Conservation (phyloP, 2,797 vertebrate genomes). For the Parauchenoglanis ngamensis region DNA sequence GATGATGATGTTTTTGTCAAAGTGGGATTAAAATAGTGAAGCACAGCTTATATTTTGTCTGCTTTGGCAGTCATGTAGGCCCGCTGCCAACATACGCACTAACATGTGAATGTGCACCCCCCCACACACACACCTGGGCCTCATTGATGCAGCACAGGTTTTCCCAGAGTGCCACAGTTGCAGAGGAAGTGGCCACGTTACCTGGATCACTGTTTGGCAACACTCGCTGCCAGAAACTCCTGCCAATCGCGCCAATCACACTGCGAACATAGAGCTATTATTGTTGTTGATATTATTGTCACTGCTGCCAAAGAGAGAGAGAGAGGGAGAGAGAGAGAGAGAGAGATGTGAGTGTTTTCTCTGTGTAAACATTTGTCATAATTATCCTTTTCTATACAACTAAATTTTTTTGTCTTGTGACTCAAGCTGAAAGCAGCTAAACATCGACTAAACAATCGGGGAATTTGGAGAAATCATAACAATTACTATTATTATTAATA, state of each 20-base stretch:
- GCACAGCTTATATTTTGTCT: not conserved
- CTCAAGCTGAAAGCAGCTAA: not conserved
- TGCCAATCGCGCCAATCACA: constrained; percentile 29
- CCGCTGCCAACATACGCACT: constrained; percentile 11
- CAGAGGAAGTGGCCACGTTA: constrained; percentile 42
- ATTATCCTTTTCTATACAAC: not conserved
- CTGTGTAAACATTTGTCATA: not conserved
- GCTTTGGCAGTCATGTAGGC: constrained; percentile 34
- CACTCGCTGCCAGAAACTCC: constrained; percentile 18
- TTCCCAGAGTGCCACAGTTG: constrained; percentile 40
- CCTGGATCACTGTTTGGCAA: constrained; percentile 39
- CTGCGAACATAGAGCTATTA: not conserved
- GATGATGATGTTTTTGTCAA: constrained; percentile 1
- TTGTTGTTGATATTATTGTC: not conserved
- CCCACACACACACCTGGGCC: constrained; percentile 23
- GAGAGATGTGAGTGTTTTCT: not conserved
- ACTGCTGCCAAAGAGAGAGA: not conserved
- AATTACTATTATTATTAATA: not conserved
- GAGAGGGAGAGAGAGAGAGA: not conserved
- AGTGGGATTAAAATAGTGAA: not conserved
- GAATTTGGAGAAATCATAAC: not conserved
- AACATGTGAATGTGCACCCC: not conserved
- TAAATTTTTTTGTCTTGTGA: not conserved
- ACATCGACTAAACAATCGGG: not conserved
- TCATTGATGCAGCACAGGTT: constrained; percentile 21